Evolutionary conservation across 37 sponge, comb jelly and placozoan species (phyloP), one percentile per base, ranked within the genome.

Genomic region (Ianthella basta): DNA sequence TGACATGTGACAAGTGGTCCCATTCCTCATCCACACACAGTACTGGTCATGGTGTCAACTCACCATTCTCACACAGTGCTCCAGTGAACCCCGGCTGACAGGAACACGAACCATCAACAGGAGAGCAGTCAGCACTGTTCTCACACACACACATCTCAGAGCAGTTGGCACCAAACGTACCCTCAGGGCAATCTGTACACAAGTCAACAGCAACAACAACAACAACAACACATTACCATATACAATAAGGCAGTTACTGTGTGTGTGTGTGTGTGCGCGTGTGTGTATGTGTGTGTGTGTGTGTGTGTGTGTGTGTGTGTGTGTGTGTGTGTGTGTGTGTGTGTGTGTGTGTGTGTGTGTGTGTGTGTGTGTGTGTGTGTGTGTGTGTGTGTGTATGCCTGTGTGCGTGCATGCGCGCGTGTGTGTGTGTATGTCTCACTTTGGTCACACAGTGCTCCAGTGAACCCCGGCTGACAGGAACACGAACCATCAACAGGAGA

Each of bases 351-450:
- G n/a, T n/a, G n/a, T n/a, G n/a, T n/a, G n/a, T n/a, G n/a, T n/a
- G n/a, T 34, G 37, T 68, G 34, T 29, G 34, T 68, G 72, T 68
- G 34, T 29, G 34, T 68, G 72, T 68, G 80, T 80, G 65, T 59
- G 82, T 59, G 65, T 81, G 82, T 81, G 65, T 81, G 82, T 59
- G 65, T 81, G 82, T 81, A 40, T 81, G 82, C 59, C 39, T 59
- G 82, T 81, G 65, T 59, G 82, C 59, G 82, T 59, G 65, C 59
- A 33, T 59, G 40, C 29, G 82, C 59, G 40, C 59, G 82, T 59
- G 65, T 5, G 82, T 81, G 65, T 81, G 82, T 81, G 39, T 59
- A 63, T 59, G 32, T 55, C 50, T 36, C 50, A 81, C 38, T 30
- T 81, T 41, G 24, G 25, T 59, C 59, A 19, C 60, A 81, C 4